Conservation (phyloP, 23 tunicate species). For the Ascidia mentula region DNA sequence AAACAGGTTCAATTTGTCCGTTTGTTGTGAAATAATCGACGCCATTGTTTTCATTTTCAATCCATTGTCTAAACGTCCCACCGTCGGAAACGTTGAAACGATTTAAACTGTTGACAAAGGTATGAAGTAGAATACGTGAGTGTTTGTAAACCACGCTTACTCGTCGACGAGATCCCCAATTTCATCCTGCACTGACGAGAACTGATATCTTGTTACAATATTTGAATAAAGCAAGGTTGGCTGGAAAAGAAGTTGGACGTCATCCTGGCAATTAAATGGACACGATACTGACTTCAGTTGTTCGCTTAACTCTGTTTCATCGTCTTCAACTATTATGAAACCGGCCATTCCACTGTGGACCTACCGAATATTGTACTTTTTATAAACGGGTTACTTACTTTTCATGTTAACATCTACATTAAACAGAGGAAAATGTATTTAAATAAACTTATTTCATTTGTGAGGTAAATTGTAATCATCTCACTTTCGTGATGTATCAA, state of each 20-base stretch:
- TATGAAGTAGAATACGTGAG: background rate
- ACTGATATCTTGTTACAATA: background rate
- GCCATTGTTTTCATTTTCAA: slow-evolving; percentile 12
- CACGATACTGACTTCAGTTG: slow-evolving; percentile 53
- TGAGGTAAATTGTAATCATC: too few relatives aligned
- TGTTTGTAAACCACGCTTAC: background rate
- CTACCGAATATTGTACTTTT: slow-evolving; percentile 14
- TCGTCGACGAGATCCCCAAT: background rate
- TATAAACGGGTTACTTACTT: too few relatives aligned
- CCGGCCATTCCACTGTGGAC: slow-evolving; percentile 81
- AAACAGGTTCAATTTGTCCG: slow-evolving; percentile 50
- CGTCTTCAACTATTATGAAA: slow-evolving; percentile 76
- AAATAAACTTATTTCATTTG: too few relatives aligned
- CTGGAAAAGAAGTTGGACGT: slow-evolving; percentile 66
- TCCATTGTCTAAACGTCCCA: slow-evolving; percentile 23
- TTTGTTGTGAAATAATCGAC: slow-evolving; percentile 63
- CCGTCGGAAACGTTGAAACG: background rate
- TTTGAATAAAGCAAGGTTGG: slow-evolving; percentile 48
- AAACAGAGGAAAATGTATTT: too few relatives aligned
- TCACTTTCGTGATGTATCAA: too few relatives aligned
- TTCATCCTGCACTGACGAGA: background rate
- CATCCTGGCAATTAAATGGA: slow-evolving; percentile 66
- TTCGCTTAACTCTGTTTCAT: slow-evolving; percentile 15
- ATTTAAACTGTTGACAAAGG: background rate
- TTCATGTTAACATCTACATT: too few relatives aligned